Conservation (phyloP, 2,888 invertebrate genomes). For the Stenodera caucasica region DNA sequence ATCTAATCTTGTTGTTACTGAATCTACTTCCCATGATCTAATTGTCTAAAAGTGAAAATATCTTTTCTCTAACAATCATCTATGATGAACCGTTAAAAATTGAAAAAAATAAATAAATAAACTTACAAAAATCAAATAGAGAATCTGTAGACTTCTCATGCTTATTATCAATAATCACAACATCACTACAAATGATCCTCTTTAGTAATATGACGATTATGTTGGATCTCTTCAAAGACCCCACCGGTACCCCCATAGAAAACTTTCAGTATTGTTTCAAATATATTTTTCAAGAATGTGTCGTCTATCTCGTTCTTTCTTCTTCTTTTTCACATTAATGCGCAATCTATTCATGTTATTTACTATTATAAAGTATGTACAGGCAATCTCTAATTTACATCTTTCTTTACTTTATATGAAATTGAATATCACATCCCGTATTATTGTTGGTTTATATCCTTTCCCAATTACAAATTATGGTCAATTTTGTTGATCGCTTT, state of each 20-base stretch:
- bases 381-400: background rate
- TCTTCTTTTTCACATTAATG: background rate
- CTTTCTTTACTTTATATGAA: background rate
- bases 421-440: slow-evolving; percentile 1
- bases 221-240: background rate
- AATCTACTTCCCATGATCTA: slow-evolving; percentile 30
- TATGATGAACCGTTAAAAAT: too few relatives aligned
- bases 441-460: background rate
- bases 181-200: background rate
- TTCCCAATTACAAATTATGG: background rate
- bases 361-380: background rate
- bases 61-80: too few relatives aligned
- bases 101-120: background rate
- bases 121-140: slow-evolving; percentile 11
- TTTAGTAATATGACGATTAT: background rate
- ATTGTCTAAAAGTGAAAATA: slow-evolving; percentile 34
- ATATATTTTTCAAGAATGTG: background rate
- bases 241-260: background rate
- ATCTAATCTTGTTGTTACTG: slow-evolving; percentile 34
- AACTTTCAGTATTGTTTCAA: slow-evolving; percentile 3
- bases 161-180: background rate
- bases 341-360: slow-evolving; percentile 5
- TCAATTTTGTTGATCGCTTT: background rate
- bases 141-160: slow-evolving; percentile 5
- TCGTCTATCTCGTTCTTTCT: background rate